Evolutionary conservation across 2,888 invertebrate species (phyloP).

Genomic region (Scrobipalpa atriplicella): DNA sequence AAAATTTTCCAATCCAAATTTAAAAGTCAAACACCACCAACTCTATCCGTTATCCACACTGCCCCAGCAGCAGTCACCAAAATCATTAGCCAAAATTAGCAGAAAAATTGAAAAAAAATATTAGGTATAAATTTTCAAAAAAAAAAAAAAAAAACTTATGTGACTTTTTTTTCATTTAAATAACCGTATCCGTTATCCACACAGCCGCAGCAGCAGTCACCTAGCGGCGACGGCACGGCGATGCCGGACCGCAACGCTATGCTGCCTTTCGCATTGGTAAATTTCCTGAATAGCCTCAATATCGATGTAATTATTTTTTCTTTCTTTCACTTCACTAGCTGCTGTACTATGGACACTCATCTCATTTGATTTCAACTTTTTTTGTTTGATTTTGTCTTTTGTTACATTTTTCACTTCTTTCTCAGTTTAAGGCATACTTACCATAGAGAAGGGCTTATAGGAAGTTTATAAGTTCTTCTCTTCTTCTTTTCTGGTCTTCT

Average conservation of each 20-base stretch:
- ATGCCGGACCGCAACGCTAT: conserved; percentile 70
- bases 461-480: no score
- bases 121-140: not conserved
- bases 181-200: conserved; percentile 38
- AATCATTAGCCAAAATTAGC: no score
- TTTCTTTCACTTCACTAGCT: conserved; percentile 43
- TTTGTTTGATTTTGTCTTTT: no score
- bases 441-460: no score
- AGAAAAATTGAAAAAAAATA: not conserved
- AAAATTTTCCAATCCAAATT: no score
- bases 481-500: no score
- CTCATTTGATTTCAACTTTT: not conserved
- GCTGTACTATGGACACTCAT: conserved; percentile 51
- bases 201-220: conserved; percentile 76
- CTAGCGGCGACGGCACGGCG: conserved; percentile 65
- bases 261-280: conserved; percentile 81
- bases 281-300: conserved; percentile 80
- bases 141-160: no score
- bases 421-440: no score
- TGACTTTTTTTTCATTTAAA: not conserved
- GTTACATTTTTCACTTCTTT: no score
- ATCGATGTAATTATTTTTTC: conserved; percentile 76
- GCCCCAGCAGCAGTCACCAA: no score
- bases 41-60: no score
- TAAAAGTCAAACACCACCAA: no score